These are phyloP conservation scores for Ahaetulla prasina DNA, from an alignment of 2,113 vertebrate species.

Conservation along the genomic window DNA sequence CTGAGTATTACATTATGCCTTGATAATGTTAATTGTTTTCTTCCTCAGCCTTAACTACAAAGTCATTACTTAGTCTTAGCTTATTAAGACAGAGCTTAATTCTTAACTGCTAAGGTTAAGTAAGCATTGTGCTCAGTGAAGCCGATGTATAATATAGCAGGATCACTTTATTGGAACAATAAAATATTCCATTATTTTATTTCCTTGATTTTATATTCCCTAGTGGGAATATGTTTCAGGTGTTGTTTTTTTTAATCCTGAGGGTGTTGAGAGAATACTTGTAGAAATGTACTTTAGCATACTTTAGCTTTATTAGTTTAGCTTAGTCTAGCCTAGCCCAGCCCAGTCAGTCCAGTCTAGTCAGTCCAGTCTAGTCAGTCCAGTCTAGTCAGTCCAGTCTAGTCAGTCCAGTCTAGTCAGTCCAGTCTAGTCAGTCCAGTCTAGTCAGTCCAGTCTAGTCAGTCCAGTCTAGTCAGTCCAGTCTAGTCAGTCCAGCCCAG, in stretches of 20 bases:
- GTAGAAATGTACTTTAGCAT: too few relatives aligned
- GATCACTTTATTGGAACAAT: constrained; percentile 31
- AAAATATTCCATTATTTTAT: neutral
- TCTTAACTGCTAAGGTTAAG: constrained; percentile 43
- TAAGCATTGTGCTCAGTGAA: constrained; percentile 16
- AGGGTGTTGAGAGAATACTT: too few relatives aligned
- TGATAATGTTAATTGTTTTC: constrained; percentile 26
- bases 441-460: too few relatives aligned
- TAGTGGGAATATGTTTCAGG: neutral
- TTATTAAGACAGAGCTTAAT: neutral
- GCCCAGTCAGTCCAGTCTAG: too few relatives aligned
- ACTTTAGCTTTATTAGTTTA: too few relatives aligned
- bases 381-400: too few relatives aligned
- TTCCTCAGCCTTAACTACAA: constrained; percentile 33
- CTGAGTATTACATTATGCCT: neutral
- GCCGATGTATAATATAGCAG: constrained; percentile 5
- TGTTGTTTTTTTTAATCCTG: neutral
- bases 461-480: too few relatives aligned
- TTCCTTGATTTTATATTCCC: neutral
- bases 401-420: too few relatives aligned
- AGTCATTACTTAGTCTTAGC: constrained; percentile 35
- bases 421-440: too few relatives aligned
- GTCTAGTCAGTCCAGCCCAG: too few relatives aligned
- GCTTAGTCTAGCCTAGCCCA: too few relatives aligned
- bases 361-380: too few relatives aligned